Conservation (phyloP, 1,140 invertebrate species). For the Drosophila watanabei region DNA sequence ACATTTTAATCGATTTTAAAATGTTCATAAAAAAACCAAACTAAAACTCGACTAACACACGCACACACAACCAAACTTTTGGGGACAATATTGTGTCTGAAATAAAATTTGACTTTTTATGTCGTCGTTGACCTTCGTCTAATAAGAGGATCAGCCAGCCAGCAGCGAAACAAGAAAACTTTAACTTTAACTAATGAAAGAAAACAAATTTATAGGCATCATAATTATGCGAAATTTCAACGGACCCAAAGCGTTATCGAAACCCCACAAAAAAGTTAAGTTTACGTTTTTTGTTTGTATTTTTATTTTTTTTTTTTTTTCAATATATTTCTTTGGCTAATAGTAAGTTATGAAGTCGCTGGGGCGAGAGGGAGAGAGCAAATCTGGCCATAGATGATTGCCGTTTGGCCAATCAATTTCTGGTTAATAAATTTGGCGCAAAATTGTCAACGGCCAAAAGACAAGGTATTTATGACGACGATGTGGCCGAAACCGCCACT, state of each 20-base stretch:
- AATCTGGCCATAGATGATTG: constrained; percentile 70
- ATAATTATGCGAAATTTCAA: constrained; percentile 84
- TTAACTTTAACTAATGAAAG: constrained; percentile 79
- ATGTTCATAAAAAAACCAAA: constrained; percentile 59
- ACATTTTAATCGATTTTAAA: constrained; percentile 81
- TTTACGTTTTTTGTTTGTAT: constrained; percentile 28
- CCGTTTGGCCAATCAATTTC: constrained; percentile 81
- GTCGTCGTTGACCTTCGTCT: constrained; percentile 82
- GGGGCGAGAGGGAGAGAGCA: constrained; percentile 28
- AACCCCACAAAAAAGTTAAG: constrained; percentile 48
- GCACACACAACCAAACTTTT: constrained; percentile 11
- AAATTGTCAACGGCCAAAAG: constrained; percentile 68
- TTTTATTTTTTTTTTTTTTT: constrained; percentile 28
- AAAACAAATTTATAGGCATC: constrained; percentile 84
- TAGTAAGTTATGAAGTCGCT: constrained; percentile 78
- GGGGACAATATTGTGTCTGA: constrained; percentile 31
- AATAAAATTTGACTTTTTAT: constrained; percentile 78
- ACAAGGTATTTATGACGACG: constrained; percentile 73
- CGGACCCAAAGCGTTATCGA: constrained; percentile 69
- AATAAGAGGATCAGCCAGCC: constrained; percentile 64
- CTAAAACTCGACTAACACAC: constrained; percentile 17
- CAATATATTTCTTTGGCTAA: constrained; percentile 58
- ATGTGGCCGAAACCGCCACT: constrained; percentile 32
- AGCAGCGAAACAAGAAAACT: constrained; percentile 51
- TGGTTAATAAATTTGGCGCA: constrained; percentile 80